A percentile compares a stretch with the other conserved stretches of the same genome.
These are phyloP conservation scores for Lucifuga dentata DNA, from an alignment of 2,113 vertebrate genomes.

Conservation along the genomic window DNA sequence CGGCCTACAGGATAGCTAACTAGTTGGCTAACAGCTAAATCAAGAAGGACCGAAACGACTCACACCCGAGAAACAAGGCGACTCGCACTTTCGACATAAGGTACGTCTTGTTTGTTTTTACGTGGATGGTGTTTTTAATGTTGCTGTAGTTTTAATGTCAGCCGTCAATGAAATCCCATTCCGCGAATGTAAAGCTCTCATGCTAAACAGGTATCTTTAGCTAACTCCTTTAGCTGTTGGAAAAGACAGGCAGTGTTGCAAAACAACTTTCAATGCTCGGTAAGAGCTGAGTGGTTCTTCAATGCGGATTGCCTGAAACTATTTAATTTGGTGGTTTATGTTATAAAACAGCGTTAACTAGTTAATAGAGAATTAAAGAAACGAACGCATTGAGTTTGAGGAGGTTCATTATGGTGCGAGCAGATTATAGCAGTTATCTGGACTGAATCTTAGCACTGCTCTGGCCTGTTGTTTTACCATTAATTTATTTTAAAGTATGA, in stretches of 20 bases:
- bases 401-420: conserved; percentile 13
- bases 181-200: conserved; percentile 20
- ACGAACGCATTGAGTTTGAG: background rate
- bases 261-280: conserved; percentile 68
- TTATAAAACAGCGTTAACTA: background rate
- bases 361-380: background rate
- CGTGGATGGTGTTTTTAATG: background rate
- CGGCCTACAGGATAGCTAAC: conserved; percentile 75
- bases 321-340: background rate
- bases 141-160: background rate
- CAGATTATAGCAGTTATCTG: conserved; percentile 31
- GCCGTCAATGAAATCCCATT: conserved; percentile 15
- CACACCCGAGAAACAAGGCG: conserved; percentile 37
- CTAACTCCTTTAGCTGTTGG: conserved; percentile 60
- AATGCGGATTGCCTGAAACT: background rate
- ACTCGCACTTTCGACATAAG: background rate
- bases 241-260: conserved; percentile 61
- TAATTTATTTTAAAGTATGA: conserved; percentile 3
- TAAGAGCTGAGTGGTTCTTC: conserved; percentile 15
- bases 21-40: conserved; percentile 64
- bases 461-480: conserved; percentile 57
- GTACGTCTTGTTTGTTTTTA: conserved; percentile 22
- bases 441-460: conserved; percentile 31
- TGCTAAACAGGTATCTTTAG: conserved; percentile 61
- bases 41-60: conserved; percentile 59